Evolutionary conservation across 2,113 vertebrate genomes (phyloP).

Genomic region (Rhea pennata): DNA sequence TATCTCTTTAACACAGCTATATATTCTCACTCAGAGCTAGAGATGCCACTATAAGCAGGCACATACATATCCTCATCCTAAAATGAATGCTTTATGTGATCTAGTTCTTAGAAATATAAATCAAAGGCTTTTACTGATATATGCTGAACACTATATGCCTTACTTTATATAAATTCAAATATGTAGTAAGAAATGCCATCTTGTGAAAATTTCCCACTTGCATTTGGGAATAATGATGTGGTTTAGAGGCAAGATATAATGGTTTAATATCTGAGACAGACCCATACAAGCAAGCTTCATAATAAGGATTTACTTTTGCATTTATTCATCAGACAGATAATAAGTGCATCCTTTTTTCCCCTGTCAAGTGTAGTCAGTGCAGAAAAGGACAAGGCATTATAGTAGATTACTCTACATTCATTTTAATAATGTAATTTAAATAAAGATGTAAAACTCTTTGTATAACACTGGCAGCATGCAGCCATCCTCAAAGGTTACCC

Average conservation of each 20-base stretch:
- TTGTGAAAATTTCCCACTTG: slow-evolving; percentile 55
- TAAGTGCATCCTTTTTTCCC: slow-evolving; percentile 30
- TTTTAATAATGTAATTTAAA: slow-evolving; percentile 68
- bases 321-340: slow-evolving; percentile 60
- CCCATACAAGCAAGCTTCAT: slow-evolving; percentile 42
- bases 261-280: slow-evolving; percentile 56
- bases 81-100: slow-evolving; percentile 52
- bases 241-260: slow-evolving; percentile 58
- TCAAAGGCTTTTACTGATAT: slow-evolving; percentile 42
- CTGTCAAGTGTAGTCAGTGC: slow-evolving; percentile 15
- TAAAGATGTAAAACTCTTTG: slow-evolving; percentile 51
- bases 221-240: slow-evolving; percentile 35
- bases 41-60: not conserved
- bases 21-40: not conserved
- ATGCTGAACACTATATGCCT: slow-evolving; percentile 12
- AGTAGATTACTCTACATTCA: slow-evolving; percentile 57
- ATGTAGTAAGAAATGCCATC: slow-evolving; percentile 15
- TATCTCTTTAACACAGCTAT: slow-evolving; percentile 3
- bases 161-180: slow-evolving; percentile 60
- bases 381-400: slow-evolving; percentile 41
- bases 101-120: slow-evolving; percentile 59
- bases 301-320: slow-evolving; percentile 69
- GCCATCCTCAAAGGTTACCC: slow-evolving; percentile 48
- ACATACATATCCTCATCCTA: not conserved
- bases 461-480: slow-evolving; percentile 22